These are phyloP conservation scores for Micrasema minimum DNA, from an alignment of 1,140 invertebrate genomes.

Conservation along the genomic window DNA sequence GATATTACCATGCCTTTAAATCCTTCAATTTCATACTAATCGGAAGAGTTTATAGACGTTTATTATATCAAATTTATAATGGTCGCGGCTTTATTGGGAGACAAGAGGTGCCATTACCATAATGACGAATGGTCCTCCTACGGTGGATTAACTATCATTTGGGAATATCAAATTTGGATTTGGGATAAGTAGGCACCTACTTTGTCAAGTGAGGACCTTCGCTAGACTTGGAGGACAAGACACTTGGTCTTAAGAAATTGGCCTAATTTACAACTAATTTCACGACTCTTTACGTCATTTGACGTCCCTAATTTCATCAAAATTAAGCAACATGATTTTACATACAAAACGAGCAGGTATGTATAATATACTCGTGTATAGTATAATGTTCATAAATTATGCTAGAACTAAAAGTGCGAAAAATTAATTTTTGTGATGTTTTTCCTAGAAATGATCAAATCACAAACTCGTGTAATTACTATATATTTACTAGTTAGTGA, in stretches of 20 bases:
- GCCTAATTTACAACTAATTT: not conserved
- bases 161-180: slow-evolving; percentile 1
- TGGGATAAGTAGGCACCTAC: not conserved
- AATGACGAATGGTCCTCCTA: slow-evolving; percentile 16
- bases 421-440: no score
- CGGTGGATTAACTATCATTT: not conserved
- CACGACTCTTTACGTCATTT: not conserved
- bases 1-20: slow-evolving; percentile 30
- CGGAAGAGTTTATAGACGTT: slow-evolving; percentile 27
- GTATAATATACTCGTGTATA: no score
- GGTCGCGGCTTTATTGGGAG: not conserved
- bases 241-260: not conserved
- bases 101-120: slow-evolving; percentile 20
- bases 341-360: not conserved
- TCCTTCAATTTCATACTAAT: slow-evolving; percentile 34
- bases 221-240: not conserved
- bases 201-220: not conserved
- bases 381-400: no score
- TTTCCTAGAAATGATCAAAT: no score
- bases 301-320: not conserved
- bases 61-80: no score
- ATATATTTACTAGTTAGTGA: no score
- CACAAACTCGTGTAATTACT: no score
- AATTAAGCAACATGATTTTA: not conserved
- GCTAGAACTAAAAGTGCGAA: no score